phyloP scores from a whole-genome alignment of 2,888 invertebrate genomes.

The Drosophila nigritarsus region DNA sequence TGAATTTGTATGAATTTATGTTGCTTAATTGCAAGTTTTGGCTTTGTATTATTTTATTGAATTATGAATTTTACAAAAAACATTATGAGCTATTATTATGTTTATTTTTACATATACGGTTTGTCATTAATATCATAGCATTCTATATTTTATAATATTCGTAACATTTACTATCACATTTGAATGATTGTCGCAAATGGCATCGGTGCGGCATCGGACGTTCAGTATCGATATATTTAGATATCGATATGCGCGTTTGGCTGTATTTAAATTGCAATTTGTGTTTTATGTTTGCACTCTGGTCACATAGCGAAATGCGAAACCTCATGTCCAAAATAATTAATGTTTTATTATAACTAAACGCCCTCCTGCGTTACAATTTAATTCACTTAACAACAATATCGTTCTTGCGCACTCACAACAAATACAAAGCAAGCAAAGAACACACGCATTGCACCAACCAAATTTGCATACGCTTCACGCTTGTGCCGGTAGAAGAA shows the following conservation, averaged over 20 bases:
- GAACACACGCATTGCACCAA: background rate
- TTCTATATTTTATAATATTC: background rate
- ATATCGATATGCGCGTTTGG: background rate
- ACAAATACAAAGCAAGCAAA: constrained; percentile 1
- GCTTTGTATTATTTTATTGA: too few relatives aligned
- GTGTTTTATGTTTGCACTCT: background rate
- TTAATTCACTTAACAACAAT: constrained; percentile 25
- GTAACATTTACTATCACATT: background rate
- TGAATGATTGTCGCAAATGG: background rate
- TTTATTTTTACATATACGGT: background rate
- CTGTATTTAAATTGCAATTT: constrained; percentile 5
- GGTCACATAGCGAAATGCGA: constrained; percentile 45
- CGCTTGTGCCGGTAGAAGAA: constrained; percentile 33
- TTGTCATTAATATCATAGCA: background rate
- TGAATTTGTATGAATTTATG: too few relatives aligned
- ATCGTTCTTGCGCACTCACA: background rate
- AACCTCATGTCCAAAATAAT: constrained; percentile 41
- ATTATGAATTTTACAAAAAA: too few relatives aligned
- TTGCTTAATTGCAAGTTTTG: too few relatives aligned
- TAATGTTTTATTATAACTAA: constrained; percentile 8
- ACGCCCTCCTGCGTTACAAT: constrained; percentile 19
- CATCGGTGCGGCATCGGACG: background rate
- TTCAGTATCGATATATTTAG: background rate
- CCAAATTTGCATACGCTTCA: constrained; percentile 13
- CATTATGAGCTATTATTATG: too few relatives aligned